These are phyloP conservation scores for Leptothorax acervorum DNA, from an alignment of 2,888 invertebrate species.

Conservation along the genomic window DNA sequence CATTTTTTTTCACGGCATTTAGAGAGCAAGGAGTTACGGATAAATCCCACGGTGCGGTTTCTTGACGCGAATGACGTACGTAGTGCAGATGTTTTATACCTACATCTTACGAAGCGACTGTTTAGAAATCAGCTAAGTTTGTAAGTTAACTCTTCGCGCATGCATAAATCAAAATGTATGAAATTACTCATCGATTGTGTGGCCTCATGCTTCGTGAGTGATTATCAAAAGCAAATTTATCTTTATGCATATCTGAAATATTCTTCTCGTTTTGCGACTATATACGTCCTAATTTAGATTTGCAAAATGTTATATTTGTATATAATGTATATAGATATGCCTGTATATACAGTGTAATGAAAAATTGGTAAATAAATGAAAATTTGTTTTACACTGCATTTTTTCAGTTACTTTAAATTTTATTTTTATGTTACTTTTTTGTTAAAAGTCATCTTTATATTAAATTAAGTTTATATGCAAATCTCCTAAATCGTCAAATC, in stretches of 20 bases:
- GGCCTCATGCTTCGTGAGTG: constrained; percentile 60
- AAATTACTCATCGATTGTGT: constrained; percentile 61
- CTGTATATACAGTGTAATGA: not conserved
- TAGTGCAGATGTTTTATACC: not conserved
- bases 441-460: not conserved
- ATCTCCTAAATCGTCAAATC: not conserved
- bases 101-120: constrained; percentile 32
- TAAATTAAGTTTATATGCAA: not conserved
- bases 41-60: constrained; percentile 17
- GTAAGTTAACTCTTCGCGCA: constrained; percentile 46
- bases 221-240: constrained; percentile 56
- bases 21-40: constrained; percentile 4
- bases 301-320: not conserved
- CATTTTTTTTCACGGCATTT: constrained; percentile 23
- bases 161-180: constrained; percentile 61
- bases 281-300: not conserved
- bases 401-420: not conserved
- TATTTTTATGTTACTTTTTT: not conserved
- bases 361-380: not conserved
- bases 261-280: not conserved
- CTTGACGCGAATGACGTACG: not conserved
- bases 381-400: not conserved
- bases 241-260: constrained; percentile 1
- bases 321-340: not conserved
- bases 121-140: constrained; percentile 40